These are phyloP conservation scores for Plodia interpunctella DNA, from an alignment of 1,140 invertebrate species.

Conservation along the genomic window DNA sequence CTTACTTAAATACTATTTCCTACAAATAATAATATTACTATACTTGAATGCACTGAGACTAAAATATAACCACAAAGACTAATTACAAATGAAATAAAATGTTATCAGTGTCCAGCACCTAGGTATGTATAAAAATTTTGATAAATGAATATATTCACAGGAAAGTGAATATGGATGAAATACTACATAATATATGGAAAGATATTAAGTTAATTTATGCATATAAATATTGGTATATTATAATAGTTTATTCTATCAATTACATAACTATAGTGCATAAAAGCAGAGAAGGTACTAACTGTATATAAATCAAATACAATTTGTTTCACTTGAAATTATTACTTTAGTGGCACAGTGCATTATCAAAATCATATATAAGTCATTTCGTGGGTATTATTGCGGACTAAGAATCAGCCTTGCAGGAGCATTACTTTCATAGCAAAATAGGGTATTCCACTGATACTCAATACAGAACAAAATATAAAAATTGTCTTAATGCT, in stretches of 20 bases:
- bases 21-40: neutral
- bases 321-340: neutral
- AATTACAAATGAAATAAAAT: neutral
- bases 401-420: constrained; percentile 9
- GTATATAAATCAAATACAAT: no score
- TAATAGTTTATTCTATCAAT: no score
- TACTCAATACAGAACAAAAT: no score
- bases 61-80: neutral
- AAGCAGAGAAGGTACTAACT: no score
- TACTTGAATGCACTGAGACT: neutral
- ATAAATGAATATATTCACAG: no score
- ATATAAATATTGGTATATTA: no score
- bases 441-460: no score
- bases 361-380: neutral
- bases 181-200: no score
- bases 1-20: neutral
- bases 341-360: constrained; percentile 3
- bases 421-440: constrained; percentile 9
- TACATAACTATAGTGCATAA: no score
- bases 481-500: no score
- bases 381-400: neutral
- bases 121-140: neutral
- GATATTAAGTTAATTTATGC: no score
- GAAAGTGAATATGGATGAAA: no score
- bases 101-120: neutral